Evolutionary conservation across 2,797 vertebrate genomes (phyloP), one percentile per base, ranked within the genome.

Genomic region (Xenentodon cancila): DNA sequence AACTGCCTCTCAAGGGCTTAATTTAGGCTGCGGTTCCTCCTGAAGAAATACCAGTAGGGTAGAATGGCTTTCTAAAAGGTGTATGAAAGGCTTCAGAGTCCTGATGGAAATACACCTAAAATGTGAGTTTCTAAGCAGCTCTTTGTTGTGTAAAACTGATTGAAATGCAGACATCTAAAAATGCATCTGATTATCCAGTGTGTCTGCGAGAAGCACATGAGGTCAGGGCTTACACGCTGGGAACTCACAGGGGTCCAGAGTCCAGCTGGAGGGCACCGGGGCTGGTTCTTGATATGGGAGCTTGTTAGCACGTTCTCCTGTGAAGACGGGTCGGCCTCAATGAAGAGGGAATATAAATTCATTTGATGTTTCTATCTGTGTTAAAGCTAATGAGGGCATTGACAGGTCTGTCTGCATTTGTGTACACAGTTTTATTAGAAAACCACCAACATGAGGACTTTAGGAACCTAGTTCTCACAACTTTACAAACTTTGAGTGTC

Each of bases 301-400:
- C 66, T 81, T 43, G 64, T 82, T 71, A 59, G 67, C 58, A 19
- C 68, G 0, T 62, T 59, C 45, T 70, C 53, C 13, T 46, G 64
- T 20, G 32, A 64, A 59, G 63, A 73, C 51, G 53, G 63, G 60
- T 65, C 22, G 75, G 80, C 77, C 77, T 78, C 75, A 73, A 71
- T 37, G 22, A 63, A 47, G 61, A 57, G 55, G 40, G 57, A 50
- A 67, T 19, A 47, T 32, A 19, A 21, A 2, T 51, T 11, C 19
- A 47, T 80, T 66, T 73, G 67, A 66, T 68, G 68, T 65, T 30
- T 49, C 59, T 30, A 59, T 62, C 61, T 64, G 66, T 52, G 55
- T 49, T 19, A 62, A 5, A 11, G 37, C 63, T 67, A 61, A 70
- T 65, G 60, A 60, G 63, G 25, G 61, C 18, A n/a, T 9, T 19